phyloP scores from a whole-genome alignment of 2,888 invertebrate species.

The Clistopyga incitator region DNA sequence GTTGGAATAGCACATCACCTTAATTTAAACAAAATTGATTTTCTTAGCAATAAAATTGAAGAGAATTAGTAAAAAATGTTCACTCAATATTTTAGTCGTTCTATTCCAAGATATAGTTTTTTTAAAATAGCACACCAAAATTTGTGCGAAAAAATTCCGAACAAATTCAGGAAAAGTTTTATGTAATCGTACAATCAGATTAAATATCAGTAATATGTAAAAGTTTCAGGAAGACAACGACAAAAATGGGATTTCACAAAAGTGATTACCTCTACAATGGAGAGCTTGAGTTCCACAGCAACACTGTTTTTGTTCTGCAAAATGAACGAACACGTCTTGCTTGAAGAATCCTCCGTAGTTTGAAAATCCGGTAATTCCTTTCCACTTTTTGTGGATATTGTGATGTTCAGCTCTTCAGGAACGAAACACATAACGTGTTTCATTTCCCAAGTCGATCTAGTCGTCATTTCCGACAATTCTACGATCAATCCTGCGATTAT shows the following conservation, averaged over 20 bases:
- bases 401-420: slow-evolving; percentile 78
- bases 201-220: too few species aligned
- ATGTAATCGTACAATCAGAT: too few species aligned
- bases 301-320: slow-evolving; percentile 79
- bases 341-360: slow-evolving; percentile 72
- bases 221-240: too few species aligned
- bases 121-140: too few species aligned
- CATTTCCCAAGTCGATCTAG: slow-evolving; percentile 75
- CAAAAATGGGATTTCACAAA: neutral
- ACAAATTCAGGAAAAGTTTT: too few species aligned
- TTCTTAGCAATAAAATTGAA: too few species aligned
- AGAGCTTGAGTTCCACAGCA: slow-evolving; percentile 75
- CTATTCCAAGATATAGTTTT: too few species aligned
- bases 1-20: too few species aligned
- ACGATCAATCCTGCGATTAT: slow-evolving; percentile 77
- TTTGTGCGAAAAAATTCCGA: too few species aligned
- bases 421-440: slow-evolving; percentile 81
- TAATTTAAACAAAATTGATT: too few species aligned
- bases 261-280: slow-evolving; percentile 74
- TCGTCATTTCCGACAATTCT: slow-evolving; percentile 79
- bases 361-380: slow-evolving; percentile 75
- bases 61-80: too few species aligned
- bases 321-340: slow-evolving; percentile 72
- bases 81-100: too few species aligned
- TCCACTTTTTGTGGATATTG: slow-evolving; percentile 69